These are phyloP conservation scores for Exaiptasia diaphana DNA, from an alignment of 64 coral and sea anemone species.

Conservation along the genomic window DNA sequence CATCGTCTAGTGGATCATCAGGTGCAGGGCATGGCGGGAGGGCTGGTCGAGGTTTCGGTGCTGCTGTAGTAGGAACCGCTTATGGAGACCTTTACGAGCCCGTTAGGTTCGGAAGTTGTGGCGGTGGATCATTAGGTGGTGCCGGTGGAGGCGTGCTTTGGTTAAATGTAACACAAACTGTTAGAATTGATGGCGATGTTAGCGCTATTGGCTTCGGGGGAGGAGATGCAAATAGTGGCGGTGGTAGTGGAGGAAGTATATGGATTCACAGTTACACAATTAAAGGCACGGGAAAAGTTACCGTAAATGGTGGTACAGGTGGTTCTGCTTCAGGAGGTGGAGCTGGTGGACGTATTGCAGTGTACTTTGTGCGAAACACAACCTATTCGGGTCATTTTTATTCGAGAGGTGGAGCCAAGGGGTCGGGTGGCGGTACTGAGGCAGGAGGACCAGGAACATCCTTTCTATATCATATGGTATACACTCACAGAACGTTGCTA, in stretches of 20 bases:
- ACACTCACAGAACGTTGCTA: conserved; percentile 77
- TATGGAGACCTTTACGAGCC: conserved; percentile 93
- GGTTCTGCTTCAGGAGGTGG: conserved; percentile 65
- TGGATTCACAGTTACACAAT: conserved; percentile 86
- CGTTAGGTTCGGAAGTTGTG: conserved; percentile 75
- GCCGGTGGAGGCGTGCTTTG: conserved; percentile 85
- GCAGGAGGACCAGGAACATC: conserved; percentile 84
- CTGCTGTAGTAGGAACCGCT: conserved; percentile 44
- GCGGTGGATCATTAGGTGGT: conserved; percentile 70
- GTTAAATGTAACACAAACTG: conserved; percentile 88
- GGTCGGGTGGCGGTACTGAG: conserved; percentile 21
- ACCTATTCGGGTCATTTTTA: conserved; percentile 81
- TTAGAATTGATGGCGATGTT: conserved; percentile 84
- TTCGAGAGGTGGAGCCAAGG: conserved; percentile 64
- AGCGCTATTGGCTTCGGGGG: conserved; percentile 53
- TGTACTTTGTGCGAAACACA: conserved; percentile 85
- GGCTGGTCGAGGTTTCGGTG: conserved; percentile 53
- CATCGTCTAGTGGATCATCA: conserved; percentile 62
- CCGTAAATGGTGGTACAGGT: conserved; percentile 62
- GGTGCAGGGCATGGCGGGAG: conserved; percentile 79
- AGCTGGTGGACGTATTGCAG: conserved; percentile 79
- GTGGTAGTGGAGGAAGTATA: conserved; percentile 93
- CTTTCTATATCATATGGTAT: conserved; percentile 73
- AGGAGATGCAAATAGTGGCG: conserved; percentile 59
- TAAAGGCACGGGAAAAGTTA: conserved; percentile 79